Conservation (phyloP, 2,888 invertebrate species). For the Apotomis capreana region DNA sequence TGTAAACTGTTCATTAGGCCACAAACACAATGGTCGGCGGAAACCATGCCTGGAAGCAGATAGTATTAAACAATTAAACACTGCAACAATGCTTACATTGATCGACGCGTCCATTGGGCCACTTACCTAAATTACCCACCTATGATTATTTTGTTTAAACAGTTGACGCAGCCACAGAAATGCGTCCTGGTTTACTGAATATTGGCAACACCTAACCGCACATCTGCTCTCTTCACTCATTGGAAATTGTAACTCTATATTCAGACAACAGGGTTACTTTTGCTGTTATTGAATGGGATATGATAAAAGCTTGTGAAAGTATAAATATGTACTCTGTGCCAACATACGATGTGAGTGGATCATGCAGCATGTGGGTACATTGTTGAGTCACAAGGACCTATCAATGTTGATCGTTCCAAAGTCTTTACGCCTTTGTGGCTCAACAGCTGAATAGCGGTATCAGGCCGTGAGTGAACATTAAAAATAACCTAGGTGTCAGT, state of each 20-base stretch:
- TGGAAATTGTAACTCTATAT: not conserved
- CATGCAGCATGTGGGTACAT: slow-evolving; percentile 8
- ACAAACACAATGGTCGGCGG: slow-evolving; percentile 29
- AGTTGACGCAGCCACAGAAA: slow-evolving; percentile 27
- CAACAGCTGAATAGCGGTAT: slow-evolving; percentile 62
- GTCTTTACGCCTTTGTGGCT: not conserved
- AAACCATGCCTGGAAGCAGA: slow-evolving; percentile 32
- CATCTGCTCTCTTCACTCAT: not conserved
- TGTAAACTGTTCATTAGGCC: not conserved
- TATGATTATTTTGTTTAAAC: slow-evolving; percentile 40
- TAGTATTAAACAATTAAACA: slow-evolving; percentile 33
- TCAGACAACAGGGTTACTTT: not conserved
- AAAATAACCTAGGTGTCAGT: slow-evolving; percentile 73
- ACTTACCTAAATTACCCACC: slow-evolving; percentile 35
- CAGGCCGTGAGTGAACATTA: slow-evolving; percentile 57
- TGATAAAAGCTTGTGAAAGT: slow-evolving; percentile 5
- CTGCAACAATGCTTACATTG: slow-evolving; percentile 24
- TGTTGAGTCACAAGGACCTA: not conserved
- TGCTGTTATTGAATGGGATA: not conserved
- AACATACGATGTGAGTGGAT: slow-evolving; percentile 18
- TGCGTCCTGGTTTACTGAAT: slow-evolving; percentile 20
- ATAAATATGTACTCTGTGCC: slow-evolving; percentile 2
- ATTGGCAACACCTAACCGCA: not conserved
- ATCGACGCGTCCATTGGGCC: slow-evolving; percentile 27
- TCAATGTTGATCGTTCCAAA: not conserved